Evolutionary conservation across 2,113 vertebrate species (phyloP), one percentile per base, ranked within the genome.

Genomic region (Cyprinus carpio): DNA sequence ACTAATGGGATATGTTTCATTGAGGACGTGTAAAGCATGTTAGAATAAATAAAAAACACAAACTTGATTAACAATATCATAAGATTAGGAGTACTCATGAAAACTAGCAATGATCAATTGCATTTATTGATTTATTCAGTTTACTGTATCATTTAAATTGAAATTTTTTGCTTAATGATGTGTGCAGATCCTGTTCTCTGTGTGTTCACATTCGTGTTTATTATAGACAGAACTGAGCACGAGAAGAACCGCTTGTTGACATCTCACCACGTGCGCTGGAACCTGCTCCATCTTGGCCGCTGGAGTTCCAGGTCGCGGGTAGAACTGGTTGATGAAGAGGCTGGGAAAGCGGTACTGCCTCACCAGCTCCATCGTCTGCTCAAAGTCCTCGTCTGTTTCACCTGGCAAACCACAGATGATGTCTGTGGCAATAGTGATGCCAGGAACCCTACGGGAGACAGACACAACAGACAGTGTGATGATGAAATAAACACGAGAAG

Each of bases 281-380:
- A 99, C 95, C 92, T 99, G 98, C 86, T 94, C 93, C 94, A 98
- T 96, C 94, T 96, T 98, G 87, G 98, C 98, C 23, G 98, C 98
- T 2, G 98, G 98, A 0, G 98, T 99, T 72, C 98, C 97, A 0
- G 98, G 98, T 78, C 97, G 94, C 15, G 97, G 97, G 93, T 99
- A 99, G 93, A 99, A 99, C 78, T 99, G 98, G 94, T 99, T 99
- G 95, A 99, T 99, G 92, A 99, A 99, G 84, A 99, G 96, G 89
- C 97, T 99, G 0, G 98, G 98, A 91, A 99, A 99, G 84, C 83
- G 93, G 91, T 98, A 99, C 29, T 93, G 91, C 85, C 94, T 94
- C 86, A 99, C 97, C 20, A 99, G 94, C 64, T 96, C 95, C 91
- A 99, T 31, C 0, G 97, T 99, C 94, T 97, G 96, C 91, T 95